Percentiles rank a stretch among this genome's conserved stretches.
Conservation (phyloP, 2,113 vertebrate species). For the Salminus brasiliensis region DNA sequence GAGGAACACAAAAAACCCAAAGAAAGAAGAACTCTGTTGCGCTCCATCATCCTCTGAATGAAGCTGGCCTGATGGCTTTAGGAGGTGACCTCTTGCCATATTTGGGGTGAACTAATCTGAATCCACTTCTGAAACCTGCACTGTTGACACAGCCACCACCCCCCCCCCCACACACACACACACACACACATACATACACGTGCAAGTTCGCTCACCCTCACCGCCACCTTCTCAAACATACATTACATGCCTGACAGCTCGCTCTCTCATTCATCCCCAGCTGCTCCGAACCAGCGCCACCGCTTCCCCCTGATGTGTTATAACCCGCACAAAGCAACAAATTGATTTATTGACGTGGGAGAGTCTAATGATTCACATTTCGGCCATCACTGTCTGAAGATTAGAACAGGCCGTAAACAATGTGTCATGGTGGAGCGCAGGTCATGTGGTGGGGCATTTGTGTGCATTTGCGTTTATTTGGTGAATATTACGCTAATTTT, state of each 20-base stretch:
- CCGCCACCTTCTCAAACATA: conserved; percentile 20
- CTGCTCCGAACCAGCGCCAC: conserved; percentile 10
- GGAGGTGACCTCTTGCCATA: conserved; percentile 77
- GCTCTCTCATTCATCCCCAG: conserved; percentile 26
- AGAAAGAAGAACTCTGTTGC: too few relatives aligned
- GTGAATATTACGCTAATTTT: too few relatives aligned
- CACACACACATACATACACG: conserved; percentile 30
- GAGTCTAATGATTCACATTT: conserved; percentile 13
- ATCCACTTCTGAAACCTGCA: conserved; percentile 53
- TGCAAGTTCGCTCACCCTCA: neutral
- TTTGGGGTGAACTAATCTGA: conserved; percentile 73
- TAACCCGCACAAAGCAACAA: conserved; percentile 44
- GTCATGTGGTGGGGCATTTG: neutral
- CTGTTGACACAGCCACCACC: conserved; percentile 67
- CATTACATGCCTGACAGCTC: conserved; percentile 30
- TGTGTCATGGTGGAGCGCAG: neutral
- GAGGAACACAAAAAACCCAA: too few relatives aligned
- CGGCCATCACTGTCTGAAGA: neutral
- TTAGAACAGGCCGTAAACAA: neutral
- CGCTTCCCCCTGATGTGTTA: conserved; percentile 18
- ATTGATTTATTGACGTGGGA: conserved; percentile 43
- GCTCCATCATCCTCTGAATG: too few relatives aligned
- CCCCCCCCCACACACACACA: conserved; percentile 4
- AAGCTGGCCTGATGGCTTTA: conserved; percentile 68
- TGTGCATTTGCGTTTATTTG: neutral